Evolutionary conservation across 2,113 vertebrate genomes (phyloP).

Genomic region (Ursus arctos): DNA sequence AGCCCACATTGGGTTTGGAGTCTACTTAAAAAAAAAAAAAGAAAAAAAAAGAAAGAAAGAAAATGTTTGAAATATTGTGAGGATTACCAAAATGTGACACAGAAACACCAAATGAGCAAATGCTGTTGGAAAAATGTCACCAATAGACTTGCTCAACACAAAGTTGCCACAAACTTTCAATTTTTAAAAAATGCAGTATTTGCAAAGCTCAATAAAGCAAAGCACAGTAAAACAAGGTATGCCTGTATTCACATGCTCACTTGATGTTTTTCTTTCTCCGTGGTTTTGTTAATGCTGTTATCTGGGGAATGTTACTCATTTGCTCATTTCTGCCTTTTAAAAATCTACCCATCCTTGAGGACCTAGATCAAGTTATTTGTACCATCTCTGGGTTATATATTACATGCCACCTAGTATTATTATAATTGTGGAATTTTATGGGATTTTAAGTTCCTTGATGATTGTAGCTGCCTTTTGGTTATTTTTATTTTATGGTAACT

Average conservation of each 20-base stretch:
- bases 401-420: not conserved
- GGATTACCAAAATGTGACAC: not conserved
- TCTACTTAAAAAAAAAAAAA: not conserved
- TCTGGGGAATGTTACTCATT: slow-evolving; percentile 1
- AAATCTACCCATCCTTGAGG: slow-evolving; percentile 40
- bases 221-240: not conserved
- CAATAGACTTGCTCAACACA: not conserved
- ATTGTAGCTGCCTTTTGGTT: slow-evolving; percentile 19
- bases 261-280: not conserved
- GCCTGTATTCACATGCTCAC: not conserved
- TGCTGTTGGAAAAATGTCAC: not conserved
- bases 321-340: slow-evolving; percentile 39
- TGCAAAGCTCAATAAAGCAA: not conserved
- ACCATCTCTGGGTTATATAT: not conserved
- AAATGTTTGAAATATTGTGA: not conserved
- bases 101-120: not conserved
- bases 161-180: not conserved
- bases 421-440: not conserved
- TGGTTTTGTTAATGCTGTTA: slow-evolving; percentile 38
- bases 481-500: slow-evolving; percentile 31
- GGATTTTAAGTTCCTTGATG: slow-evolving; percentile 40
- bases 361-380: slow-evolving; percentile 21
- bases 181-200: not conserved
- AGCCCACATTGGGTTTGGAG: not conserved
- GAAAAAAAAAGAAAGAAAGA: not conserved